These are phyloP conservation scores for Momotus momota DNA, from an alignment of 2,797 vertebrate species.

Conservation along the genomic window DNA sequence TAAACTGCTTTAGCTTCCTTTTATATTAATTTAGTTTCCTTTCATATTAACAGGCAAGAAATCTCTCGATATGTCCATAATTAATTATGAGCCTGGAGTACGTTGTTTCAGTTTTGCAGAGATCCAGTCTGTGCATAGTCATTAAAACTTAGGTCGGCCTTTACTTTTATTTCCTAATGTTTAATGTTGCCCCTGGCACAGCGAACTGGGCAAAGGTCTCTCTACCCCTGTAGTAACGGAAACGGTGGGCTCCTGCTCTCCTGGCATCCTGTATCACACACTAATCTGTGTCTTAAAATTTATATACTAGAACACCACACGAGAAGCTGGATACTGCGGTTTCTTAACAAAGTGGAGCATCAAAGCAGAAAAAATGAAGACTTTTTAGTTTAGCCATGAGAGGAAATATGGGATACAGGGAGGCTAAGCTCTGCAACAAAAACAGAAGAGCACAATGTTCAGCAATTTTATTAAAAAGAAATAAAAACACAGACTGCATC, in stretches of 20 bases:
- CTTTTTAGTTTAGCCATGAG: background rate
- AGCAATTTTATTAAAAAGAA: background rate
- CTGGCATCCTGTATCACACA: background rate
- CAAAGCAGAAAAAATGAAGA: background rate
- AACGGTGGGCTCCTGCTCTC: background rate
- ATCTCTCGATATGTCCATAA: background rate
- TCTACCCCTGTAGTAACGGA: background rate
- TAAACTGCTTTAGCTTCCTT: background rate
- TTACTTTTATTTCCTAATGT: conserved; percentile 8
- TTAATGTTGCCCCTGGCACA: background rate
- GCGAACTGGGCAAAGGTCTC: background rate
- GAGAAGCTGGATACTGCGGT: background rate
- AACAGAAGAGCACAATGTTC: background rate
- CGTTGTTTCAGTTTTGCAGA: background rate
- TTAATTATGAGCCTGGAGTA: background rate
- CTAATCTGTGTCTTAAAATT: background rate
- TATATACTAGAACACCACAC: background rate
- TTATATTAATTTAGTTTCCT: background rate
- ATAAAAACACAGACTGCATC: background rate
- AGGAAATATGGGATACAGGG: background rate
- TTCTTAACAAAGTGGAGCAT: background rate
- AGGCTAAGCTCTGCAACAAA: background rate
- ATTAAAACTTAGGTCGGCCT: conserved; percentile 6
- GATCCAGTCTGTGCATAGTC: background rate
- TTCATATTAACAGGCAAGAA: fast-evolving